Evolutionary conservation across 2,113 vertebrate genomes (phyloP), one percentile per base, ranked within the genome.

Genomic region (Dasyprocta punctata): DNA sequence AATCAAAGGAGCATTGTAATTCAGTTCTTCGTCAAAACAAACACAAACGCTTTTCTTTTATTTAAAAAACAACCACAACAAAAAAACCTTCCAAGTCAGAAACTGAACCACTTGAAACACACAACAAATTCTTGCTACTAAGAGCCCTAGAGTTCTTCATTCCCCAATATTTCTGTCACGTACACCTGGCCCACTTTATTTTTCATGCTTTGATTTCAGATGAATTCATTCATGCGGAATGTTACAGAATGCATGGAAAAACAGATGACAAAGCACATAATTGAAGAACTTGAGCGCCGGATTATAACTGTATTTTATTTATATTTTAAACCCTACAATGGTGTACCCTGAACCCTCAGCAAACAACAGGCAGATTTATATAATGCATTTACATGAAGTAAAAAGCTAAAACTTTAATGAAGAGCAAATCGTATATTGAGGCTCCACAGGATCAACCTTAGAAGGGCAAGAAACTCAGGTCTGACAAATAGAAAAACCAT

Each of bases 1-100:
- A 91, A 73, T 65, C 52, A 87, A 97, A 78, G 47, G 28, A 94
- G 24, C 67, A 86, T 38, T 90, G 95, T 80, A 95, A 87, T 38
- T 56, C 41, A 69, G 47, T 33, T 78, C 69, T 77, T 44, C 71
- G 44, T 44, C 60, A 82, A 94, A 94, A 96, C 52, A 44, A 60
- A 65, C 7, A 67, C 22, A 75, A n/a, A n/a, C n/a, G n/a, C 19
- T 93, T 44, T 88, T 47, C 24, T 87, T 89, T 49, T 7, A 65
- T 67, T 75, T 22, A 73, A 67, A 67, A 67, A 67, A 75, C n/a
- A n/a, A n/a, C n/a, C n/a, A n/a, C n/a, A n/a, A n/a, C n/a, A 92
- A 84, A 36, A 95, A 86, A 89, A 22, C 36, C n/a, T 92, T 93
- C 44, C 20, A 89, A 83, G 75, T 30, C 33, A 88, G 89, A 87